Evolutionary conservation across 2,113 vertebrate species (phyloP).

Genomic region (Hemiprocne comata): DNA sequence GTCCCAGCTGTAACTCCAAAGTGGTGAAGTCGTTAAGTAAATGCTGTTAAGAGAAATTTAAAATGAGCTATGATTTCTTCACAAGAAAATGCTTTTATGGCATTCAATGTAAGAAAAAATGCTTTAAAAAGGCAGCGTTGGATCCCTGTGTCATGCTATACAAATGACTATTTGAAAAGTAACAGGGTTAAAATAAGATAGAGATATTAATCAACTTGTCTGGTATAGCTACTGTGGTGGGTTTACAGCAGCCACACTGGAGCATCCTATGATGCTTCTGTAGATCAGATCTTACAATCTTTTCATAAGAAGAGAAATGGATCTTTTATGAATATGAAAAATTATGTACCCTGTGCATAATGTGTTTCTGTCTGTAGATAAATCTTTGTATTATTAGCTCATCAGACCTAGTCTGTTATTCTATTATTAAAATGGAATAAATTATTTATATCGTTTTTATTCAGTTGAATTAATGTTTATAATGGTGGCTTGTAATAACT

Average conservation of each 20-base stretch:
- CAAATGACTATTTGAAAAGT: conserved; percentile 19
- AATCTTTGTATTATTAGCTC: conserved; percentile 37
- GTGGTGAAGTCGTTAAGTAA: conserved; percentile 60
- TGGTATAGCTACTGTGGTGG: background rate
- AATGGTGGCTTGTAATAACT: background rate
- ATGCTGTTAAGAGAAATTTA: conserved; percentile 63
- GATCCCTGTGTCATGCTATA: background rate
- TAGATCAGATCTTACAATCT: background rate
- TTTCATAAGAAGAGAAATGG: conserved; percentile 8
- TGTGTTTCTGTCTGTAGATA: conserved; percentile 33
- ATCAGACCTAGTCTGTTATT: conserved; percentile 16
- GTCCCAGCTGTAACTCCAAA: conserved; percentile 67
- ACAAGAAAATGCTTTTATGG: conserved; percentile 63
- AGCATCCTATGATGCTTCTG: background rate
- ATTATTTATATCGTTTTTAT: conserved; percentile 23
- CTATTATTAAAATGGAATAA: conserved; percentile 5
- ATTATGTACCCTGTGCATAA: background rate
- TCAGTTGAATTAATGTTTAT: conserved; percentile 4
- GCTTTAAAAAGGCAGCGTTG: background rate
- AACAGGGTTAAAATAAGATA: conserved; percentile 16
- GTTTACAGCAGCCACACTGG: conserved; percentile 5
- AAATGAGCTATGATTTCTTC: conserved; percentile 58
- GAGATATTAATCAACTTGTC: background rate
- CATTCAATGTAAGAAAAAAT: conserved; percentile 32
- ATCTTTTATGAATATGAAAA: conserved; percentile 6